phyloP scores from a whole-genome alignment of 2,888 invertebrate genomes.

The Eubasilissa splendida region DNA sequence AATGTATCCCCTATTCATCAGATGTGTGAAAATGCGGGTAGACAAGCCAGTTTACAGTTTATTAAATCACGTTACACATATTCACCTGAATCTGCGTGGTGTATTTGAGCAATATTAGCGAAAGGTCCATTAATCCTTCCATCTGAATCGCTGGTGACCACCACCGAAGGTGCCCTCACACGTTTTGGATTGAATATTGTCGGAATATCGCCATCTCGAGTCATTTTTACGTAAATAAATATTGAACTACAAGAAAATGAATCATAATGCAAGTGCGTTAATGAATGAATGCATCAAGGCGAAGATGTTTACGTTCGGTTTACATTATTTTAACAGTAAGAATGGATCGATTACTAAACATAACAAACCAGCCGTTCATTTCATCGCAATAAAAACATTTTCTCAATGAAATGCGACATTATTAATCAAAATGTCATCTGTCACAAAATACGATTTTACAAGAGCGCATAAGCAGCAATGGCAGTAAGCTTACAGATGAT shows the following conservation, averaged over 20 bases:
- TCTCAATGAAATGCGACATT: neutral
- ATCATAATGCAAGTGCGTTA: slow-evolving; percentile 36
- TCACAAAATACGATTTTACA: slow-evolving; percentile 29
- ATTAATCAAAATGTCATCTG: slow-evolving; percentile 25
- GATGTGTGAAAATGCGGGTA: too few relatives aligned
- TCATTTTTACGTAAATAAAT: slow-evolving; percentile 67
- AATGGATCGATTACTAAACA: slow-evolving; percentile 3
- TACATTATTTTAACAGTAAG: slow-evolving; percentile 21
- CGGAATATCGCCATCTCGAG: slow-evolving; percentile 83
- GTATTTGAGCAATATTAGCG: slow-evolving; percentile 68
- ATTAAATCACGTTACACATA: slow-evolving; percentile 49
- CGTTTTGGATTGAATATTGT: slow-evolving; percentile 87
- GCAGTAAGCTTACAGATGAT: too few relatives aligned
- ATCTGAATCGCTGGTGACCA: slow-evolving; percentile 67
- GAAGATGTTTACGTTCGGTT: neutral
- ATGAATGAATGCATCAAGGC: slow-evolving; percentile 24
- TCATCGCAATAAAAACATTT: slow-evolving; percentile 4
- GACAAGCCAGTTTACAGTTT: too few relatives aligned
- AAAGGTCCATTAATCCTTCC: slow-evolving; percentile 62
- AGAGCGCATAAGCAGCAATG: too few relatives aligned
- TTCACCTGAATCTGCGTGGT: slow-evolving; percentile 69
- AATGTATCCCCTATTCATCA: too few relatives aligned
- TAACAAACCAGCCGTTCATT: neutral
- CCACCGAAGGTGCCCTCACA: slow-evolving; percentile 79
- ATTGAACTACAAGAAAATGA: slow-evolving; percentile 32